Evolutionary conservation across 2,888 invertebrate species (phyloP).

Genomic region (Trissolcus japonicus): DNA sequence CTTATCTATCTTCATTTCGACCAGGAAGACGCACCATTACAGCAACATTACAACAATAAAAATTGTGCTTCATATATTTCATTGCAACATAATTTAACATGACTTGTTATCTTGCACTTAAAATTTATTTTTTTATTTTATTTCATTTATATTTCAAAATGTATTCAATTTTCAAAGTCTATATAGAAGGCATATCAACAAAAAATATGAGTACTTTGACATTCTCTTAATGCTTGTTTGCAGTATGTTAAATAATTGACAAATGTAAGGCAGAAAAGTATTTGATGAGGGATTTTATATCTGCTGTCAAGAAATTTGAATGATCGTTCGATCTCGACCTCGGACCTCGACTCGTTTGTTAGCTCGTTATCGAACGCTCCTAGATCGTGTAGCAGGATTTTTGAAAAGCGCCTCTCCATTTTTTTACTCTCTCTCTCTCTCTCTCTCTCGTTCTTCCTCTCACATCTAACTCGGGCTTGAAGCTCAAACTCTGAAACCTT

Average conservation of each 20-base stretch:
- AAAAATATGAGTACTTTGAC: too few relatives aligned
- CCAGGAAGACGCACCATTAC: conserved; percentile 11
- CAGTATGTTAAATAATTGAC: conserved; percentile 41
- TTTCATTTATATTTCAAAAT: too few relatives aligned
- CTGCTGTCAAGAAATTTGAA: conserved; percentile 58
- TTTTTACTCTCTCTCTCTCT: neutral
- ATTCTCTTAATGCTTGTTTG: conserved; percentile 2
- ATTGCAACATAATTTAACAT: too few relatives aligned
- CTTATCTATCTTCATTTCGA: conserved; percentile 50
- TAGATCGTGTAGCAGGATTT: conserved; percentile 45
- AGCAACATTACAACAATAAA: too few relatives aligned
- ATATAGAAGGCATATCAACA: too few relatives aligned
- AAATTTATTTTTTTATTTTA: too few relatives aligned
- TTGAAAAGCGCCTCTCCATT: conserved; percentile 2
- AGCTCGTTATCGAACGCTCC: conserved; percentile 58
- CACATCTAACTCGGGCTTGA: neutral
- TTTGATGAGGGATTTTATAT: conserved; percentile 56
- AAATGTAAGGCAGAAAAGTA: conserved; percentile 49
- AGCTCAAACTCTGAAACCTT: conserved; percentile 1
- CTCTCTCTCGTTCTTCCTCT: neutral
- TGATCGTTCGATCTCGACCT: conserved; percentile 59
- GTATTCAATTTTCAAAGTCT: too few relatives aligned
- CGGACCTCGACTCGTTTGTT: conserved; percentile 58
- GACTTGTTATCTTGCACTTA: too few relatives aligned
- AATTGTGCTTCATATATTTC: too few relatives aligned